Conservation (phyloP, 2,113 vertebrate species). For the Sula dactylatra region DNA sequence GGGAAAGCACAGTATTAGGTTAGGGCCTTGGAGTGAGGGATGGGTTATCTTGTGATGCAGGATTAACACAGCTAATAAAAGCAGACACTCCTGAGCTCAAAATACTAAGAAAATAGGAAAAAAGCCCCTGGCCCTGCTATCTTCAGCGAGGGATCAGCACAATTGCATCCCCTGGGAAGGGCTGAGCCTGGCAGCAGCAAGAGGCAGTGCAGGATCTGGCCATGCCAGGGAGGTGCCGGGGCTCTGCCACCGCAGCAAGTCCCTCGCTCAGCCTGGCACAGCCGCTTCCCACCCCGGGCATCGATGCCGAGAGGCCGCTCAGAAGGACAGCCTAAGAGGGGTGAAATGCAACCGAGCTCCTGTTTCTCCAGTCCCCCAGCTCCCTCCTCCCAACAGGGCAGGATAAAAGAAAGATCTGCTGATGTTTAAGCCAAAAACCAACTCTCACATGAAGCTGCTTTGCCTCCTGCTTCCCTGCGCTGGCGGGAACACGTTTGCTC, state of each 20-base stretch:
- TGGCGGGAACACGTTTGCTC: accelerated
- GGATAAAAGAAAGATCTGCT: background rate
- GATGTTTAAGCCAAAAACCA: background rate
- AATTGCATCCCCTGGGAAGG: background rate
- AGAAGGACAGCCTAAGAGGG: background rate
- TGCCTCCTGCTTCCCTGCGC: background rate
- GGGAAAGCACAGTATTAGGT: background rate
- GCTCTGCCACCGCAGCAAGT: background rate
- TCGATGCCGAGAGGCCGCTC: background rate
- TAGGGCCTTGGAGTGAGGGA: background rate
- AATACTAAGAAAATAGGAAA: background rate
- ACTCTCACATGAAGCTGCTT: background rate
- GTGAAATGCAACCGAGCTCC: background rate
- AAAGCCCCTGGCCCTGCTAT: background rate
- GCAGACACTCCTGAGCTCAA: background rate
- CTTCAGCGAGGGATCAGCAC: background rate
- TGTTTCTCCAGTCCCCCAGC: background rate
- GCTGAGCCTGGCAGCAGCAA: background rate
- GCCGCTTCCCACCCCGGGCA: background rate
- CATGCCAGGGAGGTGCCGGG: accelerated
- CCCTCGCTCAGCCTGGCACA: background rate
- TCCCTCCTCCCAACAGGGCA: background rate
- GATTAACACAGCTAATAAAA: slow-evolving; percentile 15
- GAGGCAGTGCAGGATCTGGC: background rate
- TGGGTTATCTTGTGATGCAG: background rate